Percentiles rank a stretch among this genome's conserved stretches.
Evolutionary conservation across 2,113 vertebrate genomes (phyloP).

Genomic region (Tympanuchus pallidicinctus): DNA sequence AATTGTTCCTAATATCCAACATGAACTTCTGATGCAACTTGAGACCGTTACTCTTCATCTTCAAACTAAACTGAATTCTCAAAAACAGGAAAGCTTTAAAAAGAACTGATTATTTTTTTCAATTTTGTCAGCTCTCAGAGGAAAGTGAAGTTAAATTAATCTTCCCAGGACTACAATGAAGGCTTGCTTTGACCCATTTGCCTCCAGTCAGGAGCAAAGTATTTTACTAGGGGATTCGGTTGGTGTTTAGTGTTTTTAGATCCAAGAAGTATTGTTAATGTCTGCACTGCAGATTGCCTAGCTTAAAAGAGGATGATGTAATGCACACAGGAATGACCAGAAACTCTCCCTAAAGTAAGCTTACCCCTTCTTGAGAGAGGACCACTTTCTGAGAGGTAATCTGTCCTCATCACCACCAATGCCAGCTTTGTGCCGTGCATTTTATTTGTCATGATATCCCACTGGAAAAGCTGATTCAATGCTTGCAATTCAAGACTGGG

Average conservation of each 20-base stretch:
- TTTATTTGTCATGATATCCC: conserved; percentile 28
- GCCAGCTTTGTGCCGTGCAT: not conserved
- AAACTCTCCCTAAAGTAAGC: conserved; percentile 1
- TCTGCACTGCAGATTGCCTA: conserved; percentile 13
- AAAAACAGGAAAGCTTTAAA: not conserved
- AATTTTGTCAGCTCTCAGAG: not conserved
- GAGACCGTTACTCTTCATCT: not conserved
- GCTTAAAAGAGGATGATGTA: conserved; percentile 21
- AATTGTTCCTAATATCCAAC: too few relatives aligned
- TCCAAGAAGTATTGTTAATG: not conserved
- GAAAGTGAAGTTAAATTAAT: not conserved
- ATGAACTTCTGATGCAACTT: too few relatives aligned
- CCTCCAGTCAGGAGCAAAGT: not conserved
- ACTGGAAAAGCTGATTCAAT: conserved; percentile 24
- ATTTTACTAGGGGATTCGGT: not conserved
- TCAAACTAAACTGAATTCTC: not conserved
- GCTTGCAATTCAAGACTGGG: conserved; percentile 1
- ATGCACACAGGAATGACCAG: not conserved
- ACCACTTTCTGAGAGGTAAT: not conserved
- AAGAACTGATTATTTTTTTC: not conserved
- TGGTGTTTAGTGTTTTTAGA: not conserved
- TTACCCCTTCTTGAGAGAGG: not conserved
- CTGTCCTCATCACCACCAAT: conserved; percentile 8
- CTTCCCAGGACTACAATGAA: not conserved
- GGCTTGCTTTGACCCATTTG: not conserved